phyloP scores from a whole-genome alignment of 2,113 vertebrate genomes.

The Lepus timidus region DNA sequence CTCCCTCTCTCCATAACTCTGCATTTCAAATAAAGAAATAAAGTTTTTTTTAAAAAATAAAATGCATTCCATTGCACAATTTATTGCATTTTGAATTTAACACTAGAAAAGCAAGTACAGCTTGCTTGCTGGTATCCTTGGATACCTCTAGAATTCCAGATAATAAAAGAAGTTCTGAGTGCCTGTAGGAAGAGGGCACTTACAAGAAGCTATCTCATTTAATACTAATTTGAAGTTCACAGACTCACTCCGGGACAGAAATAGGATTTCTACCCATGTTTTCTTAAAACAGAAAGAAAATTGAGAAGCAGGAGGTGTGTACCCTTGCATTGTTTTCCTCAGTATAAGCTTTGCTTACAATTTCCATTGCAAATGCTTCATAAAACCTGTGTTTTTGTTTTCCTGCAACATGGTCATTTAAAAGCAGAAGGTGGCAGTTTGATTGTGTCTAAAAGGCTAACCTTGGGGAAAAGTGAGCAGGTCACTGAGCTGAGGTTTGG shows the following conservation, averaged over 20 bases:
- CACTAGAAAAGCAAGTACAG: constrained; percentile 72
- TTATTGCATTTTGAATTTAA: constrained; percentile 78
- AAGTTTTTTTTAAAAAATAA: background rate
- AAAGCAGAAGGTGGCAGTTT: background rate
- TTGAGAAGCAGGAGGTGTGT: no score
- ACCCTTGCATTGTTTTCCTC: no score
- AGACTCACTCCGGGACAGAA: background rate
- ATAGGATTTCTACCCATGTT: no score
- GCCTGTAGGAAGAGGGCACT: constrained; percentile 48
- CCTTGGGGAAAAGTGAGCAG: background rate
- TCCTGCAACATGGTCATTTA: no score
- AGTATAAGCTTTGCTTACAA: no score
- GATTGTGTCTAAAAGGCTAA: background rate
- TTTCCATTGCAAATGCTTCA: no score
- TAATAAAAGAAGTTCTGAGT: constrained; percentile 70
- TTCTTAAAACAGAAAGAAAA: no score
- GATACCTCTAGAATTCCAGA: constrained; percentile 74
- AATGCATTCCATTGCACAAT: constrained; percentile 71
- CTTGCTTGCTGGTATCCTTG: constrained; percentile 67
- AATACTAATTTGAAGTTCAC: constrained; percentile 72
- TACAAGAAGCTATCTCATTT: constrained; percentile 69
- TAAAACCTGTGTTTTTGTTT: no score
- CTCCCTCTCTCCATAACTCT: no score
- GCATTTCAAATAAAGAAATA: no score
- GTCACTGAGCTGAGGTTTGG: constrained; percentile 41